Evolutionary conservation across 2,797 vertebrate species (phyloP).

Genomic region (Allobates femoralis): DNA sequence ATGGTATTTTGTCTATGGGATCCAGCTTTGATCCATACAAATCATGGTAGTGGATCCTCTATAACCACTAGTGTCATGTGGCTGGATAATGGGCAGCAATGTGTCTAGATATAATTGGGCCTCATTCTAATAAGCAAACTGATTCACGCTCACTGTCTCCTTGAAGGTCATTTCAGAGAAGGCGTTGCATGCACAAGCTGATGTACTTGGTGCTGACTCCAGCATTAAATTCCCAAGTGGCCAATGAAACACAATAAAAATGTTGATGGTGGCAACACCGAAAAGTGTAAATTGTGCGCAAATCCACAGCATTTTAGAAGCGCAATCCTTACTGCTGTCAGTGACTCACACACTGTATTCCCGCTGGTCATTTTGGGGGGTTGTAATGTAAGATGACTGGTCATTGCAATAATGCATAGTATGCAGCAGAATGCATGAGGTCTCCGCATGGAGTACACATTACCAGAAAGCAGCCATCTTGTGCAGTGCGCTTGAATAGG

Average conservation of each 20-base stretch:
- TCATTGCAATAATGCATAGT: background rate
- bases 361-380: too few species aligned
- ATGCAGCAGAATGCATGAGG: background rate
- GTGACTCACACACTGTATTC: too few species aligned
- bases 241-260: too few species aligned
- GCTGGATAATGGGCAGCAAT: background rate
- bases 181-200: too few species aligned
- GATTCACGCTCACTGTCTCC: too few species aligned
- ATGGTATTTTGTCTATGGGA: too few species aligned
- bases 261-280: too few species aligned
- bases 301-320: background rate
- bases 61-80: background rate
- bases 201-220: too few species aligned
- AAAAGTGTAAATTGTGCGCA: too few species aligned
- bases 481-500: constrained; percentile 54
- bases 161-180: too few species aligned
- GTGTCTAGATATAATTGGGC: background rate
- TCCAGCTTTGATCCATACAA: background rate
- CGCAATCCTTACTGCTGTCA: background rate
- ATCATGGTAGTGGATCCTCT: background rate
- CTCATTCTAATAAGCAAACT: background rate
- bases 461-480: constrained; percentile 70
- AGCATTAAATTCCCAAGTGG: too few species aligned
- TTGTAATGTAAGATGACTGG: background rate
- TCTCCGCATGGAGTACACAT: constrained; percentile 66